Base-by-base conservation (phyloP, 2,888 invertebrate genomes). In the Priapulus caudatus region DNA sequence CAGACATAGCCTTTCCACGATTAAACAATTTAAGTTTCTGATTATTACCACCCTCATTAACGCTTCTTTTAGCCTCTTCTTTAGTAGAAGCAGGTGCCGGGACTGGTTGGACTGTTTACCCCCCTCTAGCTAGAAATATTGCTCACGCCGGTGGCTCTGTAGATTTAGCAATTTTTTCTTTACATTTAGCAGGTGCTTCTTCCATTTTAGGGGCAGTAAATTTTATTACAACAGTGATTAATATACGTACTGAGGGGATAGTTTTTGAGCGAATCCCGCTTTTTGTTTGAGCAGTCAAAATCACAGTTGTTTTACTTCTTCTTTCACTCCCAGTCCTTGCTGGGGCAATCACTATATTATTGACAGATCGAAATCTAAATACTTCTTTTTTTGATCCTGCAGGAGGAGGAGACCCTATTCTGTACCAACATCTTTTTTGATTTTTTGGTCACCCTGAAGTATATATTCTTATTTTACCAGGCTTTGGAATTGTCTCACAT, bases 371-470 rank as follows among this genome's bases (percentile, higher is more conserved):
- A 67, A 85, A 86, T 73, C 68, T 85, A 69, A 84, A 84, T 76
- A 84, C 84, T 1, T 79, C 82, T 1, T 86, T 86, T 71, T 86
- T 86, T 78, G 83, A 86, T 24, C 84, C 84, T 0, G 76, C 79
- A 0, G 84, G 83, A 55, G 86, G 85, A 22, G 86, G 85, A 51
- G 85, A 86, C 52, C 85, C 84, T 1, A 79, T 86, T 73, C 61
- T 86, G 61, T 86, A 82, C 51, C 84, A 86, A 79, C 84, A 86
- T 70, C 73, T 86, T 77, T 85, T 87, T 74, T 86, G 85, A 80
- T 86, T 86, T 75, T 87, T 86, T 78, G 86, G 85, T 0, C 86
- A 86, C 52, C 86, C 85, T 5, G 85, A 86, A 79, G 84, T 86
- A 57, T 87, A 86, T 73, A 84, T 86, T 82, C 73, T 86, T 75